phyloP scores from a whole-genome alignment of 1,140 invertebrate genomes.

The Antheraea pernyi region DNA sequence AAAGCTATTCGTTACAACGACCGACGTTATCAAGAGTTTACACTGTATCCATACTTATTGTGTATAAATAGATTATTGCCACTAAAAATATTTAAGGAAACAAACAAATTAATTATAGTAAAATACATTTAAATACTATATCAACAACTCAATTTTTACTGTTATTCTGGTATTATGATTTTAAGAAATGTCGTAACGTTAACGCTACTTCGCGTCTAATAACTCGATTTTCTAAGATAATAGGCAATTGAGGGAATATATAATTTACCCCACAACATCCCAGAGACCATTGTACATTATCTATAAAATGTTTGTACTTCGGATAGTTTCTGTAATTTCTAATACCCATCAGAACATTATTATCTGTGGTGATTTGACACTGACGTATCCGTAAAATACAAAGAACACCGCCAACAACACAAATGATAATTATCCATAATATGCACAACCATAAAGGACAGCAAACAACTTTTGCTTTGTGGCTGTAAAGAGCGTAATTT shows the following conservation, averaged over 20 bases:
- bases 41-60: too few species aligned
- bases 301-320: slow-evolving; percentile 58
- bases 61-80: too few species aligned
- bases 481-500: slow-evolving; percentile 38
- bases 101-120: too few species aligned
- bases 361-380: slow-evolving; percentile 27
- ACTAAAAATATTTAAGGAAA: too few species aligned
- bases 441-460: slow-evolving; percentile 58
- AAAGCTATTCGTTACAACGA: too few species aligned
- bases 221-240: background rate
- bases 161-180: too few species aligned
- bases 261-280: slow-evolving; percentile 59
- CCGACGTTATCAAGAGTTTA: too few species aligned
- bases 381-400: slow-evolving; percentile 41
- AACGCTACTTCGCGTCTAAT: too few species aligned
- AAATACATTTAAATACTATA: too few species aligned
- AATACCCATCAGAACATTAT: slow-evolving; percentile 38
- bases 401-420: slow-evolving; percentile 40
- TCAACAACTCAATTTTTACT: too few species aligned
- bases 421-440: slow-evolving; percentile 54
- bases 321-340: slow-evolving; percentile 44
- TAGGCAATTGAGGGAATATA: background rate
- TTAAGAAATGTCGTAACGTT: too few species aligned
- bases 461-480: slow-evolving; percentile 46
- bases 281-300: slow-evolving; percentile 60